phyloP scores from a whole-genome alignment of 1,140 invertebrate genomes.

The Brachionus manjavacas region DNA sequence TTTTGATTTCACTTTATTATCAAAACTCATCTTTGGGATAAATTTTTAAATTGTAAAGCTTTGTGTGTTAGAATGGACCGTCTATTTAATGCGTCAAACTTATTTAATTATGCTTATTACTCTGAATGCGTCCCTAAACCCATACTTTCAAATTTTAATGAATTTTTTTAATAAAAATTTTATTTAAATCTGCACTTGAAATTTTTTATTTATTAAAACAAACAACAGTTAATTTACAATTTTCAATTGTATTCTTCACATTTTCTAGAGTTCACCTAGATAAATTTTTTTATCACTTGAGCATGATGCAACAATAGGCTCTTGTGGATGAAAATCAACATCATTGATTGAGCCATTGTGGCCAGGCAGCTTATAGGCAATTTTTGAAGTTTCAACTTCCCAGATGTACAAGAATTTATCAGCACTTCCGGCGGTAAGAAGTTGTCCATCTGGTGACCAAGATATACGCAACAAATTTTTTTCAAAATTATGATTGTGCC shows the following conservation, averaged over 20 bases:
- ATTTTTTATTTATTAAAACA: background rate
- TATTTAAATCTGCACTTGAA: background rate
- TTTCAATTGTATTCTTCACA: background rate
- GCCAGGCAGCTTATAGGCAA: conserved; percentile 93
- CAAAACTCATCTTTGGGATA: too few relatives aligned
- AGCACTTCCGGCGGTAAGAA: conserved; percentile 79
- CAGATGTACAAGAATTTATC: conserved; percentile 94
- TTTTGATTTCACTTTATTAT: too few relatives aligned
- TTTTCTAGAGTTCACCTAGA: conserved; percentile 80
- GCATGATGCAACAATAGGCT: conserved; percentile 88
- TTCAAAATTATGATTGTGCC: conserved; percentile 97
- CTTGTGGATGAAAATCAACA: conserved; percentile 87
- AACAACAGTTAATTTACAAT: conserved; percentile 41
- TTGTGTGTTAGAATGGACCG: too few relatives aligned
- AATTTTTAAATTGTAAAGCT: too few relatives aligned
- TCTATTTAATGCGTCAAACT: too few relatives aligned
- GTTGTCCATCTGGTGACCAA: conserved; percentile 78
- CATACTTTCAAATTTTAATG: background rate
- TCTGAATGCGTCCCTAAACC: too few relatives aligned
- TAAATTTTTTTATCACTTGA: conserved; percentile 94
- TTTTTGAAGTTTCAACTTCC: conserved; percentile 80
- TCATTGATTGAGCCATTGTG: conserved; percentile 96
- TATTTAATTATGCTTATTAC: too few relatives aligned
- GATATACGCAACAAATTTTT: conserved; percentile 81
- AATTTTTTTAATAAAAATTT: background rate